Conservation (phyloP, 2,888 invertebrate species). For the Bugula neritina region DNA sequence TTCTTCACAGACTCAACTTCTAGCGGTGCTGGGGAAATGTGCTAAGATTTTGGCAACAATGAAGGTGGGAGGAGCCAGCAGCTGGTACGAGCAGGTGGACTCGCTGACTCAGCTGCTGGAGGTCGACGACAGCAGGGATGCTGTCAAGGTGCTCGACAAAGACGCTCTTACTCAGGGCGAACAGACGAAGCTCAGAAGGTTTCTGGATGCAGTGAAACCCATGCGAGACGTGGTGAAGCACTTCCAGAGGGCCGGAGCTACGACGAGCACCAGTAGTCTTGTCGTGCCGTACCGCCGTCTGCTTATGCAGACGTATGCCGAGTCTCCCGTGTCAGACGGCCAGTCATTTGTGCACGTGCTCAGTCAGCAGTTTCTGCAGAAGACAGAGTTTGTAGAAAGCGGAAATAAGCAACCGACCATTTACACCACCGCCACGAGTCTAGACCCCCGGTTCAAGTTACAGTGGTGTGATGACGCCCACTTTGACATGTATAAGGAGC, state of each 20-base stretch:
- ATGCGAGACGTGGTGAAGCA: not conserved
- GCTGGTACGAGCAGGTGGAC: conserved; percentile 1
- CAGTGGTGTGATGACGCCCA: conserved; percentile 8
- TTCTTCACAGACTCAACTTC: not conserved
- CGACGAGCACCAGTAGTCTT: not conserved
- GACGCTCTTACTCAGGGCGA: not conserved
- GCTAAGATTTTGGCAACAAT: not conserved
- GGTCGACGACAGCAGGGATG: not conserved
- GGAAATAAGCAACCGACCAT: not conserved
- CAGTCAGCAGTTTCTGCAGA: not conserved
- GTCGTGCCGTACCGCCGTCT: conserved; percentile 16
- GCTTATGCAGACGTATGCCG: not conserved
- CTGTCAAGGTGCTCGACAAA: not conserved
- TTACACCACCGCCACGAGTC: conserved; percentile 2
- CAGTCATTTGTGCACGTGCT: not conserved
- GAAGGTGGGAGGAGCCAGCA: not conserved
- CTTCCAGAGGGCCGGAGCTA: not conserved
- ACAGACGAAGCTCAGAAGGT: not conserved
- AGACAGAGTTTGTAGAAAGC: conserved; percentile 6
- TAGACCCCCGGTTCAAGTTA: conserved; percentile 11
- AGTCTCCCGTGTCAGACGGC: not conserved
- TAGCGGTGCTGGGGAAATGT: not conserved
- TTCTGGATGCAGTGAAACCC: not conserved
- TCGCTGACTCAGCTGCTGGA: not conserved
- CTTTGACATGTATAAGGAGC: conserved; percentile 17